Base-by-base conservation (phyloP, 2,113 vertebrate species). In the Plotosus lineatus region DNA sequence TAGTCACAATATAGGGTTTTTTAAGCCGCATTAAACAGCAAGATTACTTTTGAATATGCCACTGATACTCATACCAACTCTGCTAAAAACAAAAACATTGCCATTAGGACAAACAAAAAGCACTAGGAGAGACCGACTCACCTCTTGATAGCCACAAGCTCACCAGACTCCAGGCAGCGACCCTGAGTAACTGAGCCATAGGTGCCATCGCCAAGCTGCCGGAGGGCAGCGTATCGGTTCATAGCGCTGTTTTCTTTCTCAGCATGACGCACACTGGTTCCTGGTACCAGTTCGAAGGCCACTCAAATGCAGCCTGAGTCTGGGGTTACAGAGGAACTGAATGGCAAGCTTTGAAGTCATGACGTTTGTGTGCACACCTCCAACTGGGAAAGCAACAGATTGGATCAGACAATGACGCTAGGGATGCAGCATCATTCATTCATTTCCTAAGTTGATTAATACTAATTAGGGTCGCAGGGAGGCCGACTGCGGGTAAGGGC, bases 61-160 rank as follows among this genome's bases (percentile, higher is more conserved):
- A 83, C 38, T 77, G 71, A 84, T 23, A 33, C 21, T 65, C 33
- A 11, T 1, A 65, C 6, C 5, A 42, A 42, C 11, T 44, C 15
- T 1, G 42, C 81, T 75, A 85, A 28, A 4, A 78, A 33, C 26
- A 28, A 14, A 23, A 9, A n/a, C n/a, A n/a, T n/a, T n/a, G n/a
- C n/a, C n/a, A n/a, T n/a, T n/a, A n/a, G n/a, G n/a, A n/a, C n/a
- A n/a, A 28, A 15, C 4, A 28, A 17, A 28, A 12, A 19, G 33
- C 68, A 17, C 19, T 42, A 40, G 2, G 31, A 71, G n/a, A 68
- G 15, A 8, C 23, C 2, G 0, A 61, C 90, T 46, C 90, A 98
- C 98, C 95, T 97, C 88, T 99, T 99, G 86, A 99, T 99, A 74
- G 98, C 98, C 85, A 99, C 98, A 85, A 98, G 92, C 86, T 99